Evolutionary conservation across 2,888 invertebrate species (phyloP), one percentile per base, ranked within the genome.

Genomic region (Conus canariensis): DNA sequence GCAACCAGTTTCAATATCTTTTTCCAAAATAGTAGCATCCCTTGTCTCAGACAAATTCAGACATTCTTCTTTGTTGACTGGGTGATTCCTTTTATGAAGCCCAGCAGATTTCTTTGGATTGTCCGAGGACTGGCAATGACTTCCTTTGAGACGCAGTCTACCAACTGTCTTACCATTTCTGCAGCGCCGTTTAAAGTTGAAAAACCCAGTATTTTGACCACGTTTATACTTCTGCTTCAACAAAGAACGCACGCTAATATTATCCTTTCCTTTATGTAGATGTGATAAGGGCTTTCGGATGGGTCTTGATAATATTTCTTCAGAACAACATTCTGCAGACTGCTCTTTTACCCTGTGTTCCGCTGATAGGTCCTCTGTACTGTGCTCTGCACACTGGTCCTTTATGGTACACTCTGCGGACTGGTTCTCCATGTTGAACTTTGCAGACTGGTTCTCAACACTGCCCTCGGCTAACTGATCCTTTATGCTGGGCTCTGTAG

Each of bases 141-240:
- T 14, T 16, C 60, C 45, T 45, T 45, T 45, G 45, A 45, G 45
- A 45, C 45, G 45, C 45, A 45, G 45, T n/a, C 8, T 10, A 74
- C n/a, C n/a, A n/a, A n/a, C n/a, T 74, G 74, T n/a, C n/a, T n/a
- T 10, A 74, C 25, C 74, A 74, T n/a, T 6, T 22, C 74, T 10
- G n/a, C n/a, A 74, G n/a, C 74, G 74, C n/a, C 74, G 74, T n/a
- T n/a, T 74, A n/a, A 22, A n/a, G n/a, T 74, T 74, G 74, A 74
- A 74, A n/a, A 74, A 10, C 74, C 74, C 7, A n/a, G 74, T 22
- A n/a, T n/a, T 74, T 25, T n/a, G 9, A 74, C 74, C n/a, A 22
- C 1, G 9, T 74, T 74, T n/a, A 25, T 22, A 2, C 10, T 74
- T 74, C n/a, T 74, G 74, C n/a, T n/a, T 74, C 7, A n/a, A 74